Conservation (phyloP, 2,888 invertebrate species). For the Oscheius sp. region DNA sequence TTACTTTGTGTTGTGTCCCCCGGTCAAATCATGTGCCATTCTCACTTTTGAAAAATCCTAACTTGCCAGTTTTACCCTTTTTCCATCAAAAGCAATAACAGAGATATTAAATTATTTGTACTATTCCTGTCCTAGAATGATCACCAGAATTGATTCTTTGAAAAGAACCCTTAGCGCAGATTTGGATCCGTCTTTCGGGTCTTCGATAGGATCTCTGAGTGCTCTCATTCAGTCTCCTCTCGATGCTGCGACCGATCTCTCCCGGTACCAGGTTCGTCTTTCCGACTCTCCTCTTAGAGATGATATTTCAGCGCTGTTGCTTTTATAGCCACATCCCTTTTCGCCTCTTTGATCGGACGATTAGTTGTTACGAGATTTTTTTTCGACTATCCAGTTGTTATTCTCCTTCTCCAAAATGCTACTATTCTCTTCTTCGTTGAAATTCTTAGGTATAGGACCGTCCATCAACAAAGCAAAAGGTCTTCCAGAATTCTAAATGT, state of each 20-base stretch:
- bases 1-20: slow-evolving; percentile 18
- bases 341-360: slow-evolving; percentile 49
- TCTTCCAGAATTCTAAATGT: slow-evolving; percentile 61
- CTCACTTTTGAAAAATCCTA: not conserved
- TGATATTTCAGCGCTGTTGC: slow-evolving; percentile 45
- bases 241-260: slow-evolving; percentile 13
- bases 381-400: slow-evolving; percentile 77
- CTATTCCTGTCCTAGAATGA: no score
- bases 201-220: no score
- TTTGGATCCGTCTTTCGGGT: no score
- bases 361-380: slow-evolving; percentile 65
- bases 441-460: slow-evolving; percentile 62
- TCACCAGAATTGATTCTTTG: no score
- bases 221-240: slow-evolving; percentile 6
- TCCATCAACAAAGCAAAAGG: not conserved
- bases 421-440: slow-evolving; percentile 75
- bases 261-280: slow-evolving; percentile 30
- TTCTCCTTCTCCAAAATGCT: slow-evolving; percentile 76
- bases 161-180: no score
- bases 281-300: not conserved
- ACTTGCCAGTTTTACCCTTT: not conserved
- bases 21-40: slow-evolving; percentile 3
- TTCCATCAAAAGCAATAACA: not conserved
- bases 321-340: slow-evolving; percentile 43
- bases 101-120: no score